Evolutionary conservation across 1,140 invertebrate genomes (phyloP).

Genomic region (Leptopilina boulardi): DNA sequence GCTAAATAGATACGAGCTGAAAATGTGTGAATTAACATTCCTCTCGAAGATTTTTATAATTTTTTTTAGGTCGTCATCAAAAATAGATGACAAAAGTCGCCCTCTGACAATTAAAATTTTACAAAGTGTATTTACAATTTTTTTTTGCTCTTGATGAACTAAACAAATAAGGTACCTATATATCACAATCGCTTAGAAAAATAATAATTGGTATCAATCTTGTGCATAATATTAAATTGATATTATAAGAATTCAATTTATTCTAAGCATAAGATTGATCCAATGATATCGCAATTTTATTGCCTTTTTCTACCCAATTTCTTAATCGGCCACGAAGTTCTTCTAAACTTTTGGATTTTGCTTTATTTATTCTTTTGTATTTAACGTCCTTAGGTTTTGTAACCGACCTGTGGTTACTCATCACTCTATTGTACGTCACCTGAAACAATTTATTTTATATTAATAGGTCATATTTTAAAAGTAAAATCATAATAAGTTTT

Average conservation of each 20-base stretch:
- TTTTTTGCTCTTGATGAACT: conserved; percentile 17
- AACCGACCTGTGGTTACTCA: conserved; percentile 92
- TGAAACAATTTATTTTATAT: conserved; percentile 64
- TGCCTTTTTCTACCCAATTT: conserved; percentile 89
- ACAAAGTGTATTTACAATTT: conserved; percentile 25
- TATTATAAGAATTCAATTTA: background rate
- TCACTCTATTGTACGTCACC: conserved; percentile 90
- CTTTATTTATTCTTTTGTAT: conserved; percentile 92
- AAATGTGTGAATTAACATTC: background rate
- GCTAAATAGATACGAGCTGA: background rate
- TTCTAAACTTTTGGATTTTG: conserved; percentile 91
- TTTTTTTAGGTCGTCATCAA: background rate
- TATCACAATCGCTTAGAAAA: conserved; percentile 30
- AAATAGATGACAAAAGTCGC: background rate
- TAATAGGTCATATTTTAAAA: too few relatives aligned
- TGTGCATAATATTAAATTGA: conserved; percentile 3
- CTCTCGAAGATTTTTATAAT: too few relatives aligned
- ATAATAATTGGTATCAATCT: conserved; percentile 36
- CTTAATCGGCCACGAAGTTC: conserved; percentile 87
- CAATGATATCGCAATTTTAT: conserved; percentile 78
- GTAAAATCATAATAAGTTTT: too few relatives aligned
- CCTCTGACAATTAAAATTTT: background rate
- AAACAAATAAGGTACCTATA: conserved; percentile 42
- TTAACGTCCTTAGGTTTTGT: conserved; percentile 94
- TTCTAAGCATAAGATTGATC: conserved; percentile 75